Percentiles rank a stretch among this genome's conserved stretches.
Evolutionary conservation across 2,888 invertebrate species (phyloP).

Genomic region (Cotesia congregata): DNA sequence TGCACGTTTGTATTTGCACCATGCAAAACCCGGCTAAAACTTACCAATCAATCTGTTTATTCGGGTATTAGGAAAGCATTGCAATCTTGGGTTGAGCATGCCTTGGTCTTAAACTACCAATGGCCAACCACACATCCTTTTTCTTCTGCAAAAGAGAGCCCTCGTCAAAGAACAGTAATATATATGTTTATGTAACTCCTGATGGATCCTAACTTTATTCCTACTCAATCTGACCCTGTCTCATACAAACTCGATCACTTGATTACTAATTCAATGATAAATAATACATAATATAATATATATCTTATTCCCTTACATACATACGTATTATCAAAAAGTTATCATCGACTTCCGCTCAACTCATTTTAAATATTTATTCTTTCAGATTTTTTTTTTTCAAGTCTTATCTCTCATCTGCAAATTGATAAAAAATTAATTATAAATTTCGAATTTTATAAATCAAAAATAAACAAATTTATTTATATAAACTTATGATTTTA

Average conservation of each 20-base stretch:
- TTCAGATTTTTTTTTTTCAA: neutral
- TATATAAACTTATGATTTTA: too few species aligned
- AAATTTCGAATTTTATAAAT: too few species aligned
- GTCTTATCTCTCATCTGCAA: too few species aligned
- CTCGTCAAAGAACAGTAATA: slow-evolving; percentile 68
- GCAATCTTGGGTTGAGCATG: slow-evolving; percentile 70
- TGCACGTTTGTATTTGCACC: slow-evolving; percentile 49
- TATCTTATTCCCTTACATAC: too few species aligned
- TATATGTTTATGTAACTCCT: slow-evolving; percentile 53
- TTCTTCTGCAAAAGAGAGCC: slow-evolving; percentile 70
- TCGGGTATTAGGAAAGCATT: slow-evolving; percentile 70
- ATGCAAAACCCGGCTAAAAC: slow-evolving; percentile 65
- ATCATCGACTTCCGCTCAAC: too few species aligned
- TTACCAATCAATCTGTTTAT: slow-evolving; percentile 65
- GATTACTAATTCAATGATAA: neutral
- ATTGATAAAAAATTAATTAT: too few species aligned
- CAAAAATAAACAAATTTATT: too few species aligned
- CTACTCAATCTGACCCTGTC: slow-evolving; percentile 11
- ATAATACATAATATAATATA: neutral
- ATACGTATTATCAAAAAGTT: too few species aligned
- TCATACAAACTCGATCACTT: neutral
- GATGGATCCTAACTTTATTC: slow-evolving; percentile 35
- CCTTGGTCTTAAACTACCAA: slow-evolving; percentile 70
- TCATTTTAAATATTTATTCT: neutral
- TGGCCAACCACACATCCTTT: slow-evolving; percentile 70